Evolutionary conservation across 2,888 invertebrate species (phyloP).

Genomic region (Holacanthella duospinosa): DNA sequence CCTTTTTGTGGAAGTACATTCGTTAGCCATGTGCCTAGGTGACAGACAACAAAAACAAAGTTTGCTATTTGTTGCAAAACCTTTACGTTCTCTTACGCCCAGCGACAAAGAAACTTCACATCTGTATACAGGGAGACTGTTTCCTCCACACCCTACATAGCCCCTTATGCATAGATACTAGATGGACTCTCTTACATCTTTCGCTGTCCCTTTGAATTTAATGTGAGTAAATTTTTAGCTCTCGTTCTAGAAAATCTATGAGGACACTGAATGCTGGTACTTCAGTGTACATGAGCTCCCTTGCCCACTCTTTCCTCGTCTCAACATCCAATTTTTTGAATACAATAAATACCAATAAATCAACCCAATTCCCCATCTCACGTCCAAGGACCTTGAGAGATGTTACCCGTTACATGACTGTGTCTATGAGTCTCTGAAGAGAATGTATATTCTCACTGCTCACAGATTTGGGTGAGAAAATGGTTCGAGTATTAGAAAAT

Average conservation of each 20-base stretch:
- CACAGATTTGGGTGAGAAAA: background rate
- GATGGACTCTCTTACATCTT: background rate
- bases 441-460: background rate
- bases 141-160: background rate
- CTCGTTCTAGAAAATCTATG: background rate
- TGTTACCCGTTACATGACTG: background rate
- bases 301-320: background rate
- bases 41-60: background rate
- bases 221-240: background rate
- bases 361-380: background rate
- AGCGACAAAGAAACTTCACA: background rate
- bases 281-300: background rate
- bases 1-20: background rate
- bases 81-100: background rate
- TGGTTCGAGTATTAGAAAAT: background rate
- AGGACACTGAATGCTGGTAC: background rate
- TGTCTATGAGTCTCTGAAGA: background rate
- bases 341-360: background rate
- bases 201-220: background rate
- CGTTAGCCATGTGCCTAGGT: background rate
- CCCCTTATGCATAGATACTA: background rate
- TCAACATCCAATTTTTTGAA: background rate
- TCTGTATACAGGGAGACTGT: background rate
- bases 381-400: background rate
- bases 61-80: background rate